A percentile compares a stretch with the other conserved stretches of the same genome.
Evolutionary conservation across 2,888 invertebrate species (phyloP).

Genomic region (Drosophila helvetica): DNA sequence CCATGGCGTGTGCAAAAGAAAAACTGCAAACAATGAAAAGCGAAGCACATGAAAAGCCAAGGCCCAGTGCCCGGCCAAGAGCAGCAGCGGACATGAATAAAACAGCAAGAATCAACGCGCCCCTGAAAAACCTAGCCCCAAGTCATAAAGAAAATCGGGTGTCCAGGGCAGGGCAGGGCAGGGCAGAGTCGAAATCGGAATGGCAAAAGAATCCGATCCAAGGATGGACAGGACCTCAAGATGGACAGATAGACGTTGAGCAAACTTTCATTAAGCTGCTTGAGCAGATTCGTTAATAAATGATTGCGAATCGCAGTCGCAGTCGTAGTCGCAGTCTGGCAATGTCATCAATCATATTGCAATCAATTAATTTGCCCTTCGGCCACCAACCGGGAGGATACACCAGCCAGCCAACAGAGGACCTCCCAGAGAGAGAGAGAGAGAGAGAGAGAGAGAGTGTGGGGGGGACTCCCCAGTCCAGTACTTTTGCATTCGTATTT

Average conservation of each 20-base stretch:
- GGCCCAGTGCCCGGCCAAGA: slow-evolving; percentile 43
- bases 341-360: slow-evolving; percentile 73
- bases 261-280: slow-evolving; percentile 70
- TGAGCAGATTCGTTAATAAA: slow-evolving; percentile 70
- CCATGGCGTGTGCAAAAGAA: slow-evolving; percentile 69
- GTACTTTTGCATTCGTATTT: slow-evolving; percentile 54
- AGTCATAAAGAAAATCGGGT: slow-evolving; percentile 48
- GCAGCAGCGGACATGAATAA: slow-evolving; percentile 62
- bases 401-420: slow-evolving; percentile 3
- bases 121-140: slow-evolving; percentile 64
- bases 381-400: slow-evolving; percentile 10
- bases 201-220: neutral
- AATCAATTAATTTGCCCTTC: slow-evolving; percentile 68
- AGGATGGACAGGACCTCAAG: neutral
- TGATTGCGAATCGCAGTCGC: slow-evolving; percentile 67
- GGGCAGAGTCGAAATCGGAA: neutral
- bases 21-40: slow-evolving; percentile 73
- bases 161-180: neutral
- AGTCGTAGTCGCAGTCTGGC: slow-evolving; percentile 68
- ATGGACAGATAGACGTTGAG: slow-evolving; percentile 16
- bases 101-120: slow-evolving; percentile 66
- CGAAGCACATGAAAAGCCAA: slow-evolving; percentile 61
- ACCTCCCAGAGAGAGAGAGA: neutral
- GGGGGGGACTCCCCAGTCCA: too few relatives aligned
- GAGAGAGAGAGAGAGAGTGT: neutral